These are phyloP conservation scores for Euglossa dilemma DNA, from an alignment of 1,140 invertebrate species.

Conservation along the genomic window DNA sequence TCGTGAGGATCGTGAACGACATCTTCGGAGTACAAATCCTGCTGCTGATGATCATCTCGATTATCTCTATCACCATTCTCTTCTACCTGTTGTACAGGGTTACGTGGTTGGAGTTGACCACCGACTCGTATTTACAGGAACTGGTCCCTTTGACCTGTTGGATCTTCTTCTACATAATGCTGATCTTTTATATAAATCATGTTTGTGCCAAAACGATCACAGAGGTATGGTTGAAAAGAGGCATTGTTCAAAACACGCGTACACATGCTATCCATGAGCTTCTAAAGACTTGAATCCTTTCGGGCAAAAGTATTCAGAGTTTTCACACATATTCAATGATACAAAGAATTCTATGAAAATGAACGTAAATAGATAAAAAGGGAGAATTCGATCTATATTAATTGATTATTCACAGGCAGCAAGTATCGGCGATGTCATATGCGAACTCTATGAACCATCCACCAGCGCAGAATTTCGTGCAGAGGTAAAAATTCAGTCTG, in stretches of 20 bases:
- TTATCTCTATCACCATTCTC: constrained; percentile 58
- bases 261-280: background rate
- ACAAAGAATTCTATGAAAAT: no score
- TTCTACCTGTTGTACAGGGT: constrained; percentile 57
- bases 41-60: constrained; percentile 53
- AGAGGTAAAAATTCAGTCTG: constrained; percentile 42
- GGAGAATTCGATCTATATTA: rapidly evolving
- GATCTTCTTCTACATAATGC: constrained; percentile 37
- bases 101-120: background rate
- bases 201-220: constrained; percentile 44
- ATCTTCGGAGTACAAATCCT: constrained; percentile 65
- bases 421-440: constrained; percentile 65
- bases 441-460: constrained; percentile 65
- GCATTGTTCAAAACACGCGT: background rate
- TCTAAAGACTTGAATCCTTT: background rate
- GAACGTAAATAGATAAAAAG: no score
- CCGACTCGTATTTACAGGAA: background rate
- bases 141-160: constrained; percentile 25
- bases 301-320: background rate
- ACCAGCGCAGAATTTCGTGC: constrained; percentile 56
- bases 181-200: constrained; percentile 49
- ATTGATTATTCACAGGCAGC: constrained; percentile 45
- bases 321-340: no score
- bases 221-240: constrained; percentile 52
- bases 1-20: constrained; percentile 52